Evolutionary conservation across 2,797 vertebrate species (phyloP).

Genomic region (Poeciliopsis presidionis): DNA sequence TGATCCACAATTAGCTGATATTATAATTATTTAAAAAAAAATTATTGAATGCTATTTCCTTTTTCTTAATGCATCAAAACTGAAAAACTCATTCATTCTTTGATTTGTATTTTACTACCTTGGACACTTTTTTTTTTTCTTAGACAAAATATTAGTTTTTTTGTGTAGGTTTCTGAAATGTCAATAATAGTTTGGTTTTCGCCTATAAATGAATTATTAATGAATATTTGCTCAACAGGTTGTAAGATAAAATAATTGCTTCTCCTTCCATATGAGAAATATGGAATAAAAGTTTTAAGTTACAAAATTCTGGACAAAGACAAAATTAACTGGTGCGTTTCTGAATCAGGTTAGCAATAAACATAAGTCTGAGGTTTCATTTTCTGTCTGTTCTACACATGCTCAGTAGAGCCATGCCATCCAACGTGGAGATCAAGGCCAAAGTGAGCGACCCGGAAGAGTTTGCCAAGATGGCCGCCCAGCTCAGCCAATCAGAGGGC

Average conservation of each 20-base stretch:
- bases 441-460: slow-evolving; percentile 46
- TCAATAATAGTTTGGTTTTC: neutral
- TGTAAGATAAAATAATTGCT: neutral
- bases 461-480: slow-evolving; percentile 56
- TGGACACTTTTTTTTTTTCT: neutral
- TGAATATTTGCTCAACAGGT: neutral
- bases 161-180: neutral
- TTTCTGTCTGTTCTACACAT: slow-evolving; percentile 31
- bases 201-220: neutral
- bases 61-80: neutral
- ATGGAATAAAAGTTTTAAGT: neutral
- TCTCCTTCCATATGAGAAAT: neutral
- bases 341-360: neutral
- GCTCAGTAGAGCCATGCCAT: slow-evolving; percentile 71
- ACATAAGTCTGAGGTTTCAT: neutral
- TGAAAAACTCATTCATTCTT: neutral
- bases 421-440: slow-evolving; percentile 86
- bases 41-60: neutral
- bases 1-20: neutral
- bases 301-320: neutral
- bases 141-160: neutral
- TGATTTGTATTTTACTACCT: no score
- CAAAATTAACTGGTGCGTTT: neutral
- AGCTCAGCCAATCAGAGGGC: slow-evolving; percentile 79
- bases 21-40: no score